Conservation (phyloP, 2,113 vertebrate genomes). For the Geococcyx californianus region DNA sequence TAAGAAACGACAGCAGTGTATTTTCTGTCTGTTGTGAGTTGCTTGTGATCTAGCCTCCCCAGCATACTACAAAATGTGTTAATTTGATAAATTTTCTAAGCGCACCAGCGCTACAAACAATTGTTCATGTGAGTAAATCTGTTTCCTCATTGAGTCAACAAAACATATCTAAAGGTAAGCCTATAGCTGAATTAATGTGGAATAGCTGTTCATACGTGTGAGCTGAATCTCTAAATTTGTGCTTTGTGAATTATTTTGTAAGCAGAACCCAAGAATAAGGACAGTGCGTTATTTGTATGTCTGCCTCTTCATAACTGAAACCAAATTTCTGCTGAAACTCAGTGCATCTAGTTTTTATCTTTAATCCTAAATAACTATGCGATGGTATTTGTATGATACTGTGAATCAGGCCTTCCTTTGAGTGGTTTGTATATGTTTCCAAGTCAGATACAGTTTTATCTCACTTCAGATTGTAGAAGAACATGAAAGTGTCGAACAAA, state of each 20-base stretch:
- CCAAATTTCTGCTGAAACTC: neutral
- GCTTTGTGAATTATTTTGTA: neutral
- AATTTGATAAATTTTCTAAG: neutral
- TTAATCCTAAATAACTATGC: neutral
- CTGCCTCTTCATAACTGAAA: neutral
- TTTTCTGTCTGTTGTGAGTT: neutral
- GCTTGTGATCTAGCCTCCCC: neutral
- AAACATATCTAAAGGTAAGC: neutral
- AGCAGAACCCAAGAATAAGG: neutral
- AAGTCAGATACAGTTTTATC: neutral
- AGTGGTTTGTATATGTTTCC: neutral
- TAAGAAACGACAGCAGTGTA: neutral
- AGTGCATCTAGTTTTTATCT: neutral
- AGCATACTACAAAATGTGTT: neutral
- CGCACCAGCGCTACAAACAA: neutral
- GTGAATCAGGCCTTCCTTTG: neutral
- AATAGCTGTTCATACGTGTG: neutral
- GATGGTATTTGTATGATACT: neutral
- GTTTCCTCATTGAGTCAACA: neutral
- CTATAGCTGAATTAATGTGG: neutral
- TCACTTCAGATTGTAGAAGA: conserved; percentile 89
- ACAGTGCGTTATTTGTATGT: neutral
- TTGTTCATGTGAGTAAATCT: neutral
- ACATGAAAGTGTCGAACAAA: conserved; percentile 93
- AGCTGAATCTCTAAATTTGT: neutral